Conservation (phyloP, 2,113 vertebrate genomes). For the Buteo buteo region DNA sequence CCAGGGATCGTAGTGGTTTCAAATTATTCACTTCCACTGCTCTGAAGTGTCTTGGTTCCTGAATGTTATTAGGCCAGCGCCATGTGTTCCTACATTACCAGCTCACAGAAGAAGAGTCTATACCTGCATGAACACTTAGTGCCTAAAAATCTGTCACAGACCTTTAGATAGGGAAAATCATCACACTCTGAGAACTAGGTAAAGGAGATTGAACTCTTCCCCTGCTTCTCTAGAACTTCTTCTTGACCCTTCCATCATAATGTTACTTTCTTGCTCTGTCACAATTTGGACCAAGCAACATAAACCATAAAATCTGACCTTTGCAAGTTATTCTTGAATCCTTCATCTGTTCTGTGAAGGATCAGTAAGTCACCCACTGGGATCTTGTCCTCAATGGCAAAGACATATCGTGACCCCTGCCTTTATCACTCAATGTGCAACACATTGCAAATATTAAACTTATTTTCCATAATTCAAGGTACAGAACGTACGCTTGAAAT, state of each 20-base stretch:
- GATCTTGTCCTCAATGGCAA: background rate
- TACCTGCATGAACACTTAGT: background rate
- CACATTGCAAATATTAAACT: background rate
- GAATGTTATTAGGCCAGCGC: background rate
- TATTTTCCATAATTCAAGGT: background rate
- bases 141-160: background rate
- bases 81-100: background rate
- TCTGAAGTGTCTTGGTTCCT: background rate
- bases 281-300: background rate
- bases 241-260: background rate
- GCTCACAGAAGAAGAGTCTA: background rate
- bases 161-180: background rate
- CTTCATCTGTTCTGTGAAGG: background rate
- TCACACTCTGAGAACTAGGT: background rate
- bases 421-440: background rate
- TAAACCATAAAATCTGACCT: background rate
- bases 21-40: background rate
- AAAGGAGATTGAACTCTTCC: background rate
- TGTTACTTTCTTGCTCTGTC: background rate
- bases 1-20: background rate
- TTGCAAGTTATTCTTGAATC: background rate
- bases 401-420: background rate
- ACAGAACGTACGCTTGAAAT: background rate
- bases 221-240: background rate
- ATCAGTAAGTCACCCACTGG: background rate